Evolutionary conservation across 1,140 invertebrate genomes (phyloP), one percentile per base, ranked within the genome.

Genomic region (Pollicipes pollicipes): DNA sequence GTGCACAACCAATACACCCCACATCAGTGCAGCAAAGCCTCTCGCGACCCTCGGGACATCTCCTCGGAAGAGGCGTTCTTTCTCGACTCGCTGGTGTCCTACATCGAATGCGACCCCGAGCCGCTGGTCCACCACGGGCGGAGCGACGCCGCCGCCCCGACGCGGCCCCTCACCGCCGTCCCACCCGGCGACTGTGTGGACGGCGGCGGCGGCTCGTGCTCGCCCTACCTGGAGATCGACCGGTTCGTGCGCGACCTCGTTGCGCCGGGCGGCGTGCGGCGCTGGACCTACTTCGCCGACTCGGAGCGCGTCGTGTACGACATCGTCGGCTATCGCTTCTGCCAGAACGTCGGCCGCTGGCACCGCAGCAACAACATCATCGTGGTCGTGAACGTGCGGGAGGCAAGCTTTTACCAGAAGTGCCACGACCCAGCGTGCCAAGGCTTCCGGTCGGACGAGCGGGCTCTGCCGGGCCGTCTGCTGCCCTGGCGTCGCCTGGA

Each of bases 331-430:
- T 83, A 82, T 73, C 82, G 87, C 72, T 88, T 80, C 73, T 88
- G 87, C 78, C 77, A 79, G 35, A 88, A 86, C 74, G 83, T 88
- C 73, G 81, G 81, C 26, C 79, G 87, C 69, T 79, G 82, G 37
- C 87, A 89, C 74, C 84, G 83, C 75, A 87, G 85, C 75, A 88
- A 88, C 74, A 85, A 87, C 73, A 82, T 88, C 31, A 86, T 83
- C 78, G 86, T 83, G 76, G 76, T 88, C 70, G 85, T 84, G 0
- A 83, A 87, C 76, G 74, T 88, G 8, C 78, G 78, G 30, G 78
- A 75, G 69, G 82, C 82, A 73, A 77, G 77, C 45, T 84, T 81
- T 72, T 87, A 84, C 72, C 87, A 88, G 77, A 87, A 86, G 76
- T 88, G 87, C 76, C 82, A 87, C 74, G 87, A 88, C 77, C 81